Evolutionary conservation across 2,797 vertebrate species (phyloP).

Genomic region (Chiloscyllium punctatum): DNA sequence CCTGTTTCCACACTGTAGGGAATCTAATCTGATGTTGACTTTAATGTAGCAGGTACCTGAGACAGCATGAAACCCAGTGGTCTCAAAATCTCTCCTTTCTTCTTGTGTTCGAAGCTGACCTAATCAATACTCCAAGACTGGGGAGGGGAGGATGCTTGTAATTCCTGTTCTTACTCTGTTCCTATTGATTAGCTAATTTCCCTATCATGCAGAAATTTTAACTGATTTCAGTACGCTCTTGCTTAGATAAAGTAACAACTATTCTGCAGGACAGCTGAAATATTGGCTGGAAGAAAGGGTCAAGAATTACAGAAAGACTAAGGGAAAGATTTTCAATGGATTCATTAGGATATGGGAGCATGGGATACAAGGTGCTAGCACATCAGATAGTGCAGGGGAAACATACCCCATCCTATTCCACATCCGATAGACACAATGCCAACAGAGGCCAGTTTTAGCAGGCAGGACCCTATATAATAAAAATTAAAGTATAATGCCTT

Average conservation of each 20-base stretch:
- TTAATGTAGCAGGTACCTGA: background rate
- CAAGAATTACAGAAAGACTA: background rate
- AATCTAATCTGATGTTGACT: too few relatives aligned
- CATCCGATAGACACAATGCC: background rate
- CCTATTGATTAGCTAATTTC: background rate
- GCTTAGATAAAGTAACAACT: too few relatives aligned
- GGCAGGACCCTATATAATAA: background rate
- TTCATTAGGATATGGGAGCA: background rate
- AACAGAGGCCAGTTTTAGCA: background rate
- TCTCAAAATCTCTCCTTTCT: background rate
- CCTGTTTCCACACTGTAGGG: too few relatives aligned
- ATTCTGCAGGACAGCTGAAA: background rate
- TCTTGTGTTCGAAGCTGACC: too few relatives aligned
- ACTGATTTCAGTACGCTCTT: too few relatives aligned
- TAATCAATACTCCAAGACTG: background rate
- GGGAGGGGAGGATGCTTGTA: too few relatives aligned
- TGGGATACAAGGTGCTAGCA: background rate
- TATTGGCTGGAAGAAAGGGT: background rate
- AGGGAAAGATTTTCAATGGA: background rate
- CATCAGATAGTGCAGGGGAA: too few relatives aligned
- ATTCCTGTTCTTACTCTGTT: too few relatives aligned
- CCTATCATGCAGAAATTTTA: background rate
- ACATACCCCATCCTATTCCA: background rate
- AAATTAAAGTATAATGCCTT: background rate
- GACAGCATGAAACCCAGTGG: background rate